Percentiles rank a stretch among this genome's conserved stretches.
Evolutionary conservation across 2,888 invertebrate species (phyloP).

Genomic region (Macrosoma leucophasiata): DNA sequence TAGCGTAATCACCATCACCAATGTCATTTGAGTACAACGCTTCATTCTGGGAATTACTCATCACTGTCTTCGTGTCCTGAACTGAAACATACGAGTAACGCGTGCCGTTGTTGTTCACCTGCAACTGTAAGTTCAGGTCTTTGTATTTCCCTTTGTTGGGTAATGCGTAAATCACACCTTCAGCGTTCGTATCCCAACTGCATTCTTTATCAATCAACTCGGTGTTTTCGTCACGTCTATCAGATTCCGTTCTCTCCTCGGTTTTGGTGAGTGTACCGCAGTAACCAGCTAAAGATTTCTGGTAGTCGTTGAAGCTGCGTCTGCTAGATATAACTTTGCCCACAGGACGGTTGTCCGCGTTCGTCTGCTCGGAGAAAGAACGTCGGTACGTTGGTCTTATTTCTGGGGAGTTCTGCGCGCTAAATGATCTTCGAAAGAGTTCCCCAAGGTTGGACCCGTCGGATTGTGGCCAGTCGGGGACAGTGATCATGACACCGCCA

Average conservation of each 20-base stretch:
- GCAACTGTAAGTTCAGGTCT: slow-evolving; percentile 62
- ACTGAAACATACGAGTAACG: slow-evolving; percentile 67
- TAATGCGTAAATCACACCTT: slow-evolving; percentile 69
- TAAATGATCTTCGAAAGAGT: slow-evolving; percentile 54
- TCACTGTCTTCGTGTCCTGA: slow-evolving; percentile 62
- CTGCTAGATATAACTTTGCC: slow-evolving; percentile 69
- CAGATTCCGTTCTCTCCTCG: slow-evolving; percentile 37
- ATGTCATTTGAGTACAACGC: slow-evolving; percentile 61
- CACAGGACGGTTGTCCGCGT: slow-evolving; percentile 46
- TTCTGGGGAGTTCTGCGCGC: slow-evolving; percentile 66
- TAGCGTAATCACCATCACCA: slow-evolving; percentile 62
- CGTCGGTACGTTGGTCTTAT: slow-evolving; percentile 63
- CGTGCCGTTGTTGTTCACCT: slow-evolving; percentile 68
- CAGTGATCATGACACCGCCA: slow-evolving; percentile 78
- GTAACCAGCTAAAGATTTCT: slow-evolving; percentile 55
- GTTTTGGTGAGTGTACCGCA: slow-evolving; percentile 45
- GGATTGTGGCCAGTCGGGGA: slow-evolving; percentile 77
- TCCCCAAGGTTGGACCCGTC: slow-evolving; percentile 45
- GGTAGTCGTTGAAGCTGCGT: slow-evolving; percentile 65
- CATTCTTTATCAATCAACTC: slow-evolving; percentile 75
- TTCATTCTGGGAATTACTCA: slow-evolving; percentile 68
- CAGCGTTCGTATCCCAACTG: slow-evolving; percentile 74
- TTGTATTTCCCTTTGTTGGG: slow-evolving; percentile 72
- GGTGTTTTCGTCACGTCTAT: slow-evolving; percentile 58
- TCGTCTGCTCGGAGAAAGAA: slow-evolving; percentile 66